Evolutionary conservation across 2,888 invertebrate species (phyloP).

Genomic region (Petrophora chlorosata): DNA sequence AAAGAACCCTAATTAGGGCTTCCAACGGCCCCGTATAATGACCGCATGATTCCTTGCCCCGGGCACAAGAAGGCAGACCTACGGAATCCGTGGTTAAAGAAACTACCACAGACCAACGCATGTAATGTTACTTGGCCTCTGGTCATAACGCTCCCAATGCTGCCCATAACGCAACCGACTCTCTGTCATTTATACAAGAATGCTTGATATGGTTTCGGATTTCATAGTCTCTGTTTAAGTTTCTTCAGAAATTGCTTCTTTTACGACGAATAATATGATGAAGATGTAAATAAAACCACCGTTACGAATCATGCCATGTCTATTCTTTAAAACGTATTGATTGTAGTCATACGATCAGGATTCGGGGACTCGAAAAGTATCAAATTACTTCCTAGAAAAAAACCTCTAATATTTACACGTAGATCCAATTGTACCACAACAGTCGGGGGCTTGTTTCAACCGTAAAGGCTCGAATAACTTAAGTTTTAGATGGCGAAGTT

Average conservation of each 20-base stretch:
- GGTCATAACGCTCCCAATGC: conserved; percentile 27
- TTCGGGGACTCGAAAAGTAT: conserved; percentile 54
- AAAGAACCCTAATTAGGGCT: conserved; percentile 51
- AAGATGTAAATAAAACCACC: conserved; percentile 21
- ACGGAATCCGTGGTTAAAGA: conserved; percentile 26
- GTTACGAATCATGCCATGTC: conserved; percentile 19
- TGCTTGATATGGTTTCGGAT: conserved; percentile 10
- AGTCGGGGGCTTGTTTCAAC: conserved; percentile 52
- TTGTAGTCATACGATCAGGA: conserved; percentile 30
- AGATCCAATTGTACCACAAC: conserved; percentile 57
- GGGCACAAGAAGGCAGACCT: conserved; percentile 32
- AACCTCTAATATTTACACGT: conserved; percentile 63
- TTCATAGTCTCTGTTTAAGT: conserved; percentile 11
- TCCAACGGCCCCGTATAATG: conserved; percentile 44
- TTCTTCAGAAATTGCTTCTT: conserved; percentile 13
- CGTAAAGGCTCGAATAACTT: conserved; percentile 47
- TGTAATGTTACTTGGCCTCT: conserved; percentile 39
- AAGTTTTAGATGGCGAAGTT: conserved; percentile 48
- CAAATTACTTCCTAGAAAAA: conserved; percentile 68
- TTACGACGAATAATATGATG: conserved; percentile 13
- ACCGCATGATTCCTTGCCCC: conserved; percentile 47
- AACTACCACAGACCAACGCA: conserved; percentile 29
- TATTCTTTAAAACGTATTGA: conserved; percentile 32
- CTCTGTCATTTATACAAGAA: conserved; percentile 19
- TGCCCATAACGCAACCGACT: conserved; percentile 2